These are phyloP conservation scores for Nasonia giraulti DNA, from an alignment of 1,140 invertebrate genomes.

Conservation along the genomic window DNA sequence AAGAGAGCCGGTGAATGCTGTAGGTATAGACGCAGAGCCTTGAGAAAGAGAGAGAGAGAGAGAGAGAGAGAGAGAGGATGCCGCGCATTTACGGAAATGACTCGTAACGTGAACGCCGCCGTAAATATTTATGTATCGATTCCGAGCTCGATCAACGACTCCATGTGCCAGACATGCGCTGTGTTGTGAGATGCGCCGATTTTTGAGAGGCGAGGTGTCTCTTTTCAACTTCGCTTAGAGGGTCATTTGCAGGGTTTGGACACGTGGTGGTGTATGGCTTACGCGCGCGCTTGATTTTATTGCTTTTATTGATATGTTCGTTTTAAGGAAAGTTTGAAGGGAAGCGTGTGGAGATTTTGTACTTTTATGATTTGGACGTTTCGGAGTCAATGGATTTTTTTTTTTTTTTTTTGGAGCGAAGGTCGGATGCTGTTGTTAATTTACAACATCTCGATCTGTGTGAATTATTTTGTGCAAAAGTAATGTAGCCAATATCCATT, in stretches of 20 bases:
- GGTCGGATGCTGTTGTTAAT: no score
- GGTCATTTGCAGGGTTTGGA: neutral
- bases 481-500: no score
- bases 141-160: constrained; percentile 27
- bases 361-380: neutral
- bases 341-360: neutral
- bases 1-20: constrained; percentile 14
- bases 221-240: neutral
- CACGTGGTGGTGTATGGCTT: neutral
- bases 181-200: neutral
- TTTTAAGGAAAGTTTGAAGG: neutral
- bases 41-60: neutral
- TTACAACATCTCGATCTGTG: no score
- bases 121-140: constrained; percentile 52
- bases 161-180: constrained; percentile 21
- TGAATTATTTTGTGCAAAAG: no score
- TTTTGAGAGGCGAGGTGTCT: neutral
- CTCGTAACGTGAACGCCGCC: constrained; percentile 43
- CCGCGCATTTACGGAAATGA: constrained; percentile 55
- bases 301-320: neutral
- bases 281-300: neutral
- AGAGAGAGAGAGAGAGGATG: neutral
- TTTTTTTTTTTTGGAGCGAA: neutral
- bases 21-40: neutral
- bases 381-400: neutral